A percentile compares a stretch with the other conserved stretches of the same genome.
Conservation (phyloP, 2,113 vertebrate species). For the Fulmarus glacialis region DNA sequence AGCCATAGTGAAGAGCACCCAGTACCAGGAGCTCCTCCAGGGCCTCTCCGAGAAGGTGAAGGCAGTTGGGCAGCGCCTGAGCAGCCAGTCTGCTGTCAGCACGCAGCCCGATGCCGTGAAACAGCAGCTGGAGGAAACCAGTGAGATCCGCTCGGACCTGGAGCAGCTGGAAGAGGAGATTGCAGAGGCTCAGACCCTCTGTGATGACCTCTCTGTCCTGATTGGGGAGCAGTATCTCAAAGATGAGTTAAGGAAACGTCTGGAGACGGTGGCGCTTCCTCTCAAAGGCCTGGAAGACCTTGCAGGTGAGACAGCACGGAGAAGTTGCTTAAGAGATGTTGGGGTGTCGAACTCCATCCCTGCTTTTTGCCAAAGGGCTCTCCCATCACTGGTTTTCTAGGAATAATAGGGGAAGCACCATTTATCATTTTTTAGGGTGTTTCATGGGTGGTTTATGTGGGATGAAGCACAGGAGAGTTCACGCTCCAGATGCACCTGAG, state of each 20-base stretch:
- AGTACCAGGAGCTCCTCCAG: slow-evolving; percentile 87
- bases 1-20: slow-evolving; percentile 89
- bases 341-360: not conserved
- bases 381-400: not conserved
- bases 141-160: slow-evolving; percentile 93
- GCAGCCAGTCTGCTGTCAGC: slow-evolving; percentile 86
- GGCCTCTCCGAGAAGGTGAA: slow-evolving; percentile 86
- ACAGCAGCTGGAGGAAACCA: slow-evolving; percentile 90
- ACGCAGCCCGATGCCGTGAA: slow-evolving; percentile 92
- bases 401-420: not conserved
- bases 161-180: slow-evolving; percentile 85
- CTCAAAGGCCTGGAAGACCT: slow-evolving; percentile 92
- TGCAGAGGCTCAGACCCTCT: slow-evolving; percentile 84
- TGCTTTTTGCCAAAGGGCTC: not conserved
- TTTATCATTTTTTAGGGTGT: not conserved
- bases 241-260: slow-evolving; percentile 91
- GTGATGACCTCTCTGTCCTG: slow-evolving; percentile 86
- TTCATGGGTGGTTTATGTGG: not conserved
- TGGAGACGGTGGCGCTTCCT: slow-evolving; percentile 87
- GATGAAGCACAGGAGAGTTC: not conserved
- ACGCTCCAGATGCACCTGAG: not conserved
- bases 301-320: slow-evolving; percentile 81
- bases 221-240: slow-evolving; percentile 94
- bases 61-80: slow-evolving; percentile 82
- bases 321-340: not conserved